Evolutionary conservation across 2,113 vertebrate species (phyloP).

Genomic region (Syngnathus typhle): DNA sequence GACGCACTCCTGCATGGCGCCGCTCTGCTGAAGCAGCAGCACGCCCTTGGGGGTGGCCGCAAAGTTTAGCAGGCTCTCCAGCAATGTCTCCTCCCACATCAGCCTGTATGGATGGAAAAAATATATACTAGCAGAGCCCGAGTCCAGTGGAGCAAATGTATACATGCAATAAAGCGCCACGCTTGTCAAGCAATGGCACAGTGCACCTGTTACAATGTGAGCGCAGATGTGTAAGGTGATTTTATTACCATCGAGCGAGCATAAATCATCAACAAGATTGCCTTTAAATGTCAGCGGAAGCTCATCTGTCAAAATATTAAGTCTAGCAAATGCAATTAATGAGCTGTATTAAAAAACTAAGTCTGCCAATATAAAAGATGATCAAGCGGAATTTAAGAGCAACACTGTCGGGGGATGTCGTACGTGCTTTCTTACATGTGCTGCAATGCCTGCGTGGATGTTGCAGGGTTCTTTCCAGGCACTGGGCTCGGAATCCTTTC

Average conservation of each 20-base stretch:
- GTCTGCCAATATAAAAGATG: neutral
- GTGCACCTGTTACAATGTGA: neutral
- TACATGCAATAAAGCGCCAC: neutral
- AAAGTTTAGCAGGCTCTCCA: slow-evolving; percentile 89
- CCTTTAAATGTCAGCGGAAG: neutral
- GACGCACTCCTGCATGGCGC: slow-evolving; percentile 80
- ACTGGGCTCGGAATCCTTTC: slow-evolving; percentile 79
- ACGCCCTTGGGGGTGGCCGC: slow-evolving; percentile 87
- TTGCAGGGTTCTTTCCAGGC: slow-evolving; percentile 53
- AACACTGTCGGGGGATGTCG: neutral
- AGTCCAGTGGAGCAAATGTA: neutral
- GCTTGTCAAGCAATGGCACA: no score
- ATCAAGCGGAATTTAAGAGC: neutral
- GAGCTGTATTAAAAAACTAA: neutral
- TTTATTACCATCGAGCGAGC: neutral
- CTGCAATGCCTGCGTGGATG: slow-evolving; percentile 67
- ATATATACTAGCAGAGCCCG: neutral
- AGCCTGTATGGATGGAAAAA: slow-evolving; percentile 59
- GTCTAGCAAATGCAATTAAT: neutral
- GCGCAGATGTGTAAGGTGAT: neutral
- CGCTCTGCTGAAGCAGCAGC: slow-evolving; percentile 85
- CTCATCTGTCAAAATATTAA: neutral
- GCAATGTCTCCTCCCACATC: slow-evolving; percentile 85
- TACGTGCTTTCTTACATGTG: slow-evolving; percentile 66
- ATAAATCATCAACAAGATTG: neutral